Evolutionary conservation across 1,140 invertebrate genomes (phyloP).

Genomic region (Drosophila ficusphila): DNA sequence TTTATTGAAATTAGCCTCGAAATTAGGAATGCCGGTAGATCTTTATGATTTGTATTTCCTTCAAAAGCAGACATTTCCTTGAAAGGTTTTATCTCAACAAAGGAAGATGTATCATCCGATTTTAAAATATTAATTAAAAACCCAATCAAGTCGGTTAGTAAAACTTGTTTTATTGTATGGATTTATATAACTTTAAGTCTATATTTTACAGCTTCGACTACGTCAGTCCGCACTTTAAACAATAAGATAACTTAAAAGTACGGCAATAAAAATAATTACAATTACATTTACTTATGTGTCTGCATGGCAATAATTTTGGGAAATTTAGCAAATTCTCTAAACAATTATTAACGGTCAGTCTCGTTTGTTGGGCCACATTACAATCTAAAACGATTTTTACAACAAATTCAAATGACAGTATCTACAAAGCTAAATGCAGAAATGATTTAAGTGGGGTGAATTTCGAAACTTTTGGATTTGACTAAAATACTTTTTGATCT

Average conservation of each 20-base stretch:
- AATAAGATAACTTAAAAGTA: slow-evolving; percentile 18
- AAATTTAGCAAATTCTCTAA: slow-evolving; percentile 35
- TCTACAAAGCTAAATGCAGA: slow-evolving; percentile 11
- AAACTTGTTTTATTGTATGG: slow-evolving; percentile 35
- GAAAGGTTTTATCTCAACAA: too few relatives aligned
- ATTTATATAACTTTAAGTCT: slow-evolving; percentile 7
- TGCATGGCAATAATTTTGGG: slow-evolving; percentile 42
- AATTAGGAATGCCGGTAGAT: too few relatives aligned
- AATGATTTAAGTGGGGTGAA: not conserved
- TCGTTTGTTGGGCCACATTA: slow-evolving; percentile 9
- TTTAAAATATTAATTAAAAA: too few relatives aligned
- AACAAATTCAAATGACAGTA: slow-evolving; percentile 14
- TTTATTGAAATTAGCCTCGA: too few relatives aligned
- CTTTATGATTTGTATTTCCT: too few relatives aligned
- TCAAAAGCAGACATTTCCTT: too few relatives aligned
- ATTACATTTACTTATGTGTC: slow-evolving; percentile 6
- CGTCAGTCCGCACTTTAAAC: slow-evolving; percentile 14
- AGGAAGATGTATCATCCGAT: too few relatives aligned
- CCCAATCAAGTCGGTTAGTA: slow-evolving; percentile 25
- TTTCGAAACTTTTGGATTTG: not conserved
- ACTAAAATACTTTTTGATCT: slow-evolving; percentile 28
- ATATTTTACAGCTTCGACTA: slow-evolving; percentile 22
- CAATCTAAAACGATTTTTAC: slow-evolving; percentile 23
- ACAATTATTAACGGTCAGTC: slow-evolving; percentile 44
- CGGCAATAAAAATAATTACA: not conserved